Conservation (phyloP, 1,140 invertebrate genomes). For the Batillaria attramentaria region DNA sequence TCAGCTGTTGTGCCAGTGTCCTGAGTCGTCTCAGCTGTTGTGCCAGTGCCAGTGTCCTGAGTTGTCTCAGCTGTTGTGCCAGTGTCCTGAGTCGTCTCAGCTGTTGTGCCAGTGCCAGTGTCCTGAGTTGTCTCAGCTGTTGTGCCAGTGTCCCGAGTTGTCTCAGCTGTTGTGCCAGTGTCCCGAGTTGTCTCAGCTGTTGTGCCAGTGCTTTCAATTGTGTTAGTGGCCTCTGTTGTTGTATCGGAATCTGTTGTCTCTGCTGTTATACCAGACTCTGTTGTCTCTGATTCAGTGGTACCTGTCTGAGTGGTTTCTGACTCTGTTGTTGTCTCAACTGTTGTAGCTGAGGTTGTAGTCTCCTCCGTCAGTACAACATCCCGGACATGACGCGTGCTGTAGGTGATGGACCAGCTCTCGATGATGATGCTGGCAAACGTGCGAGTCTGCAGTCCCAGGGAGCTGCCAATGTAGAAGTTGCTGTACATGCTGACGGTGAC, state of each 20-base stretch:
- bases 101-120: no score
- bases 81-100: neutral
- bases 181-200: constrained; percentile 14
- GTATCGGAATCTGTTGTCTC: neutral
- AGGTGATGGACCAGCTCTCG: constrained; percentile 41
- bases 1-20: neutral
- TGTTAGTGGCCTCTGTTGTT: constrained; percentile 10
- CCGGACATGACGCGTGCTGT: constrained; percentile 42
- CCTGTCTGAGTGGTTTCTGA: constrained; percentile 13
- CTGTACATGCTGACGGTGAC: neutral
- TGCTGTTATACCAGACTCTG: neutral
- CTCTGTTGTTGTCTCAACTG: neutral
- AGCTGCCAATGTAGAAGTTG: constrained; percentile 43
- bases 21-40: neutral
- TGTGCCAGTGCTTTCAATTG: constrained; percentile 13
- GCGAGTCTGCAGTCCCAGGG: constrained; percentile 21
- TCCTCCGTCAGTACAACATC: constrained; percentile 26
- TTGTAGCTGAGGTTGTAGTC: constrained; percentile 30
- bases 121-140: no score
- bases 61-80: no score
- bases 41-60: constrained; percentile 8
- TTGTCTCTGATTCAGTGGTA: constrained; percentile 6
- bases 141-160: no score
- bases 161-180: constrained; percentile 8
- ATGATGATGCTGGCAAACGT: constrained; percentile 45